These are phyloP conservation scores for Panulirus ornatus DNA, from an alignment of 1,140 invertebrate genomes.

Conservation along the genomic window DNA sequence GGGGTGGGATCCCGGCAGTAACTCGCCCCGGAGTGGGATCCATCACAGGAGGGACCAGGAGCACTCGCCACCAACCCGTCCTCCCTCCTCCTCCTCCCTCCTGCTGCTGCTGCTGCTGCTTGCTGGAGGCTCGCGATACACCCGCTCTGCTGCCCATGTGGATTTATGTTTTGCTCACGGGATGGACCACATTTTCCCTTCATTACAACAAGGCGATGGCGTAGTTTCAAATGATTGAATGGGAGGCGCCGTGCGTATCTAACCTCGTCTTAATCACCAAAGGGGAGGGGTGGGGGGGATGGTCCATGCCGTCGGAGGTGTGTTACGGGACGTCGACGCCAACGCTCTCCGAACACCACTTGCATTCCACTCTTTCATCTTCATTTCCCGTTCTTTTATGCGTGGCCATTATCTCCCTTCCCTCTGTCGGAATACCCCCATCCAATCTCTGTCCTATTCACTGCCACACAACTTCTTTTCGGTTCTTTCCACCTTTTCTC, in stretches of 20 bases:
- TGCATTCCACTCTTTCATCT: slow-evolving; percentile 57
- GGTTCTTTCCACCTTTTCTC: not conserved
- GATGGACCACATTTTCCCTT: not conserved
- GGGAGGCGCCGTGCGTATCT: not conserved
- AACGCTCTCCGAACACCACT: slow-evolving; percentile 18
- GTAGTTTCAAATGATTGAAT: slow-evolving; percentile 16
- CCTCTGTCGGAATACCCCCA: slow-evolving; percentile 51
- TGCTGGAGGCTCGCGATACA: not conserved
- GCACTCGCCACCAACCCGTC: not conserved
- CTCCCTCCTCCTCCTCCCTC: not conserved
- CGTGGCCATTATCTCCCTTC: slow-evolving; percentile 54
- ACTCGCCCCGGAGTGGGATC: slow-evolving; percentile 16
- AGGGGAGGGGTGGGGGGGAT: not conserved
- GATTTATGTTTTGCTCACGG: not conserved
- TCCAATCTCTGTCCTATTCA: slow-evolving; percentile 55
- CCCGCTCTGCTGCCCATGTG: not conserved
- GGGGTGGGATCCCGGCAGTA: slow-evolving; percentile 21
- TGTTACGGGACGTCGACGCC: not conserved
- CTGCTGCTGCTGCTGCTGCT: not conserved
- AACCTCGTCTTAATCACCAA: not conserved
- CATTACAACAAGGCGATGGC: not conserved
- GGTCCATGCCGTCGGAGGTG: not conserved
- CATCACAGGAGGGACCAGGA: slow-evolving; percentile 17
- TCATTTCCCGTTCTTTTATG: slow-evolving; percentile 64
- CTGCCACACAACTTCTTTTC: slow-evolving; percentile 23